Base-by-base conservation (phyloP, 2,888 invertebrate genomes). In the Agonopterix heracliana region DNA sequence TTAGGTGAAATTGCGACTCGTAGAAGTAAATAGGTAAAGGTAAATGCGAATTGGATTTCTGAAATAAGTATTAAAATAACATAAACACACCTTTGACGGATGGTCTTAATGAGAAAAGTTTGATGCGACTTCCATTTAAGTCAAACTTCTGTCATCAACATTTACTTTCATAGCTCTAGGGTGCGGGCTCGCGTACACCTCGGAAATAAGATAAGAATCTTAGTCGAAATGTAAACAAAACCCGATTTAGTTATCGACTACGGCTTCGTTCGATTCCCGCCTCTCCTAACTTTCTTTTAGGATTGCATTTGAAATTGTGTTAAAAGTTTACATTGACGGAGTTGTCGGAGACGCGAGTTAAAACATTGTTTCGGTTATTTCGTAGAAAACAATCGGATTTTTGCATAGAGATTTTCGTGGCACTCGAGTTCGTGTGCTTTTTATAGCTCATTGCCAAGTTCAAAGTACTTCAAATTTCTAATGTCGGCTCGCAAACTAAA, bases 61-160 rank as follows among this genome's bases (percentile, higher is more conserved):
- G 66, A 68, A 80, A 77, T 65, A 60, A 60, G 57, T 77, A 78
- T 81, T 79, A 79, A 85, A 85, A 85, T 84, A 83, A 82, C 74
- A 78, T 83, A 85, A 85, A 82, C 78, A 83, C 77, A 85, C 84
- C 84, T 85, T 84, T 83, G 81, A 84, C 75, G 80, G 77, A 72
- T 79, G 78, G 70, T 76, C 78, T 87, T 88, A 86, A 88, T 87
- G 87, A 86, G 85, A 87, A 87, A 88, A 88, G 79, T 87, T 88
- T 75, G 75, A 82, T 83, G 74, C 80, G 77, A 81, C 83, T 85
- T 80, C 77, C 79, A 81, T 83, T 84, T 81, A 78, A 84, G 77
- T 80, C 74, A 72, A 86, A 86, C 76, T 85, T 85, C 81, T 83
- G 79, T 84, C 83, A 81, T 84, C 85, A 78, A 63, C 73, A 75